Conservation (phyloP, 2,888 invertebrate species). For the Anthophora plumipes region DNA sequence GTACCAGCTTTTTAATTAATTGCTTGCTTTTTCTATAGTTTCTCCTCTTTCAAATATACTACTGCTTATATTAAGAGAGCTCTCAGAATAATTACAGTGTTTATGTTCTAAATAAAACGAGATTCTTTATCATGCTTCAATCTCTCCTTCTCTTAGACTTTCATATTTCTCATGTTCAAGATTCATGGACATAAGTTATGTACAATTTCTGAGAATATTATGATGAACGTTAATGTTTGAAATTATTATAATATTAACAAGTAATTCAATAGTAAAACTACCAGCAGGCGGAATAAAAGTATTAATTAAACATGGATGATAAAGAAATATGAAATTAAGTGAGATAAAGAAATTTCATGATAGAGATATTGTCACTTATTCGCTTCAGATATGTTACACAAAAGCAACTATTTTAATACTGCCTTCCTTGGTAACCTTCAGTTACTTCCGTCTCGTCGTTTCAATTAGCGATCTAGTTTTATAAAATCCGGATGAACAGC, state of each 20-base stretch:
- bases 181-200: neutral
- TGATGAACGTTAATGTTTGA: too few species aligned
- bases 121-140: neutral
- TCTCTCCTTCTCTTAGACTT: neutral
- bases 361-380: neutral
- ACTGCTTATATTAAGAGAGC: neutral
- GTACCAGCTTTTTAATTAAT: too few species aligned
- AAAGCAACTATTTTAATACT: neutral
- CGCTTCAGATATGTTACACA: neutral
- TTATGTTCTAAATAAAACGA: neutral
- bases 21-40: too few species aligned
- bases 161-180: neutral
- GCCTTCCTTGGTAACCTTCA: neutral
- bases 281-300: too few species aligned
- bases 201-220: too few species aligned
- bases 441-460: neutral
- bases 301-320: too few species aligned
- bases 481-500: constrained; percentile 2
- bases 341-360: neutral
- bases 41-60: neutral
- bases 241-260: too few species aligned
- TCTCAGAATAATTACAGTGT: neutral
- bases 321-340: too few species aligned
- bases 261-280: too few species aligned
- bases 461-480: neutral